phyloP scores from a whole-genome alignment of 2,797 vertebrate genomes.

The Pangasius djambal region DNA sequence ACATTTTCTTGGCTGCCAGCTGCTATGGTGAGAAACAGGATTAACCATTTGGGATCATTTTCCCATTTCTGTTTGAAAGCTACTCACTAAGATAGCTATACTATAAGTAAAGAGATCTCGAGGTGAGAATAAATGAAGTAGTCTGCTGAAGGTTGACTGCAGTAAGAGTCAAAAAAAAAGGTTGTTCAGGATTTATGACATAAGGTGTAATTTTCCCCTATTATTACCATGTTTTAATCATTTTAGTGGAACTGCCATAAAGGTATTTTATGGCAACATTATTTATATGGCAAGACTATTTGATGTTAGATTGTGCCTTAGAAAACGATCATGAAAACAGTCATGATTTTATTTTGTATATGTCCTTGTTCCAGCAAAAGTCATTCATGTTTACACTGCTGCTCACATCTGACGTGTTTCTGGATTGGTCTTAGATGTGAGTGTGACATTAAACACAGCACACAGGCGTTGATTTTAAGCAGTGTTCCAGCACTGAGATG shows the following conservation, averaged over 20 bases:
- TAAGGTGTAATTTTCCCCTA: background rate
- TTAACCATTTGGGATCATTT: too few relatives aligned
- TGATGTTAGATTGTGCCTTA: background rate
- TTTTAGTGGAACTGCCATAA: too few relatives aligned
- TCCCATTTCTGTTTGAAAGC: too few relatives aligned
- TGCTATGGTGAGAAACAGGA: too few relatives aligned
- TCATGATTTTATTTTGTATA: background rate
- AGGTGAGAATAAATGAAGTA: background rate
- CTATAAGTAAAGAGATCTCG: background rate
- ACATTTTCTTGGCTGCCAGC: too few relatives aligned
- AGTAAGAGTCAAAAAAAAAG: background rate
- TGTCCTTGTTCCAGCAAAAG: background rate
- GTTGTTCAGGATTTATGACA: background rate
- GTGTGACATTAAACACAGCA: background rate
- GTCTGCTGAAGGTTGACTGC: background rate
- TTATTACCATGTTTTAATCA: too few relatives aligned
- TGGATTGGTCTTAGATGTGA: background rate
- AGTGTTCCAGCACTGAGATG: background rate
- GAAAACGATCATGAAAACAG: background rate
- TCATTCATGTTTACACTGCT: background rate
- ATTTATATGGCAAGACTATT: background rate
- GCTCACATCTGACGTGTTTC: background rate
- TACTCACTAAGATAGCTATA: background rate
- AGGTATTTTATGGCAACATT: background rate
- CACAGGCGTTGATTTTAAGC: background rate